Evolutionary conservation across 2,888 invertebrate genomes (phyloP).

Genomic region (Tipula helvola): DNA sequence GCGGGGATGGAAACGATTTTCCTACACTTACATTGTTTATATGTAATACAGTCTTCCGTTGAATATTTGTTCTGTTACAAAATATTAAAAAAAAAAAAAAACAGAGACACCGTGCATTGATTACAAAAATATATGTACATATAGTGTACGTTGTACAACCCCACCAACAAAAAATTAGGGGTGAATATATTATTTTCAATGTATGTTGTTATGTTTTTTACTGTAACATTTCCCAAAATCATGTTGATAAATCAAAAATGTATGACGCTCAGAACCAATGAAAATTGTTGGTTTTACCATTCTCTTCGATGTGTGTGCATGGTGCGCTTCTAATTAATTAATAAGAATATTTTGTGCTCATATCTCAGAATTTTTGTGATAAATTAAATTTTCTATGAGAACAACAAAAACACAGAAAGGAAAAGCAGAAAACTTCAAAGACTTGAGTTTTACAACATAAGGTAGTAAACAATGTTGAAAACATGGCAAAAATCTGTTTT

Average conservation of each 20-base stretch:
- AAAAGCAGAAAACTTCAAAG: background rate
- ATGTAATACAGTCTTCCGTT: background rate
- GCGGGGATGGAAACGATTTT: background rate
- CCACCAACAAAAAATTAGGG: background rate
- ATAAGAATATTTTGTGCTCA: background rate
- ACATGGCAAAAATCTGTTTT: background rate
- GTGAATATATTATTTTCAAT: background rate
- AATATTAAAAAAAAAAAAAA: background rate
- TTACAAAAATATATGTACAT: background rate
- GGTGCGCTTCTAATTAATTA: background rate
- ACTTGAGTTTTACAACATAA: background rate
- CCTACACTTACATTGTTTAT: background rate
- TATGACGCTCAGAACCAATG: background rate
- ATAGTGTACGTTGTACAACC: background rate
- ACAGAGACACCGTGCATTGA: background rate
- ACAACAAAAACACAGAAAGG: background rate
- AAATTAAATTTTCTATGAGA: background rate
- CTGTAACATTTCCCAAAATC: background rate
- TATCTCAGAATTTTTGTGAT: background rate
- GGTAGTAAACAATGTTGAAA: background rate
- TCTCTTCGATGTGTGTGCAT: background rate
- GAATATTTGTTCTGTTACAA: background rate
- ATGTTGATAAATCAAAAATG: constrained; percentile 4
- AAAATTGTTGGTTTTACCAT: background rate
- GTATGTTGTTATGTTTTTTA: background rate